Conservation (phyloP, 2,113 vertebrate genomes). For the Lophochroa leadbeateri region DNA sequence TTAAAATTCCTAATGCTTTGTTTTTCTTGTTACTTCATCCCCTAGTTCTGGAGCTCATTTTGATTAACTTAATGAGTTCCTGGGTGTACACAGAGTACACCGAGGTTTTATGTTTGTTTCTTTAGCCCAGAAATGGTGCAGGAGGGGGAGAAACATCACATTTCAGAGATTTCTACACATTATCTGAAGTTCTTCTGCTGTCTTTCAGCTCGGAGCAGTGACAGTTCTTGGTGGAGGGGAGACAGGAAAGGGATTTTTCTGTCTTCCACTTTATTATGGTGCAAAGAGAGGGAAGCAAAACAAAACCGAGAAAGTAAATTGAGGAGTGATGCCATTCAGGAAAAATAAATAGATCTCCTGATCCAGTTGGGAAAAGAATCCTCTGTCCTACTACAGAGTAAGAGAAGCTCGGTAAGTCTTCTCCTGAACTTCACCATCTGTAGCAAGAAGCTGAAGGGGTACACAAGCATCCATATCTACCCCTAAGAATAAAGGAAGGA, state of each 20-base stretch:
- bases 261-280: not conserved
- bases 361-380: not conserved
- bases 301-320: not conserved
- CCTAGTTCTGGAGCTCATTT: not conserved
- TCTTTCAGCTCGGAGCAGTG: not conserved
- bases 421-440: not conserved
- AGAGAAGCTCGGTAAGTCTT: not conserved
- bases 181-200: not conserved
- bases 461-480: fast-evolving
- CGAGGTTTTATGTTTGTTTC: not conserved
- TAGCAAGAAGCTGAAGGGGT: not conserved
- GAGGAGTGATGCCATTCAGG: not conserved
- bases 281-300: not conserved
- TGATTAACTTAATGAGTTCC: not conserved
- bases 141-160: not conserved
- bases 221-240: not conserved
- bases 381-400: not conserved
- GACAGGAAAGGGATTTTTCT: not conserved
- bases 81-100: not conserved
- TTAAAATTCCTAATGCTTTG: not conserved
- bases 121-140: not conserved
- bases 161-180: not conserved
- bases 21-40: slow-evolving; percentile 5
- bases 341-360: not conserved
- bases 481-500: not conserved